Conservation (phyloP, 2,113 vertebrate genomes). For the Megaleporinus macrocephalus region DNA sequence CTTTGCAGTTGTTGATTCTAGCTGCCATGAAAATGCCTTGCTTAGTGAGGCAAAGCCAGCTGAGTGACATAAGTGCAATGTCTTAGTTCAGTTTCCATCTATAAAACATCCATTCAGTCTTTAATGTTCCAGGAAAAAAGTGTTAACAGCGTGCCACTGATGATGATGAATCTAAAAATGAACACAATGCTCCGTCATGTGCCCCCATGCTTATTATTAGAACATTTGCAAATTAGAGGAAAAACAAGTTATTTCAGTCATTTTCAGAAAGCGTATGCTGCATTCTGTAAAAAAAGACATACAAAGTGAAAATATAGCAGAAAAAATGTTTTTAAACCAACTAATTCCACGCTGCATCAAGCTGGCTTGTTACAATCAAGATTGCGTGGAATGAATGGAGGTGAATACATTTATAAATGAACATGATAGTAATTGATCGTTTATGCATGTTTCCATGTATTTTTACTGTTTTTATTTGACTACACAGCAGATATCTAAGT, state of each 20-base stretch:
- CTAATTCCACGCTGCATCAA: not conserved
- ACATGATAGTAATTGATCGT: not conserved
- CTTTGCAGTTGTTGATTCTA: not conserved
- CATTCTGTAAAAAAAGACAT: not conserved
- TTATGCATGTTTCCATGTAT: not conserved
- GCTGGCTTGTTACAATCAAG: not conserved
- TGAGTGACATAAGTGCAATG: not conserved
- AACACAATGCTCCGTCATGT: not conserved
- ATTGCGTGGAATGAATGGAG: not conserved
- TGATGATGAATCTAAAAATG: not conserved
- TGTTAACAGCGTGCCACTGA: not conserved
- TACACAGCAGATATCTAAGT: not conserved
- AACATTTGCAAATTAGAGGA: constrained; percentile 2
- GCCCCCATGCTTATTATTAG: not conserved
- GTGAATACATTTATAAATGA: not conserved
- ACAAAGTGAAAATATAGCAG: not conserved
- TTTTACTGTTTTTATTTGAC: not conserved
- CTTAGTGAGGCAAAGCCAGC: not conserved
- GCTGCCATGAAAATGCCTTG: not conserved
- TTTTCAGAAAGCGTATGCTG: not conserved
- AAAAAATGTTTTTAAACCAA: not conserved
- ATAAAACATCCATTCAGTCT: not conserved
- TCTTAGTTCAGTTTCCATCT: not conserved
- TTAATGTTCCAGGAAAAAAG: not conserved
- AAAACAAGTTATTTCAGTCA: constrained; percentile 9